phyloP scores from a whole-genome alignment of 2,113 vertebrate genomes.

The Scopus umbretta region DNA sequence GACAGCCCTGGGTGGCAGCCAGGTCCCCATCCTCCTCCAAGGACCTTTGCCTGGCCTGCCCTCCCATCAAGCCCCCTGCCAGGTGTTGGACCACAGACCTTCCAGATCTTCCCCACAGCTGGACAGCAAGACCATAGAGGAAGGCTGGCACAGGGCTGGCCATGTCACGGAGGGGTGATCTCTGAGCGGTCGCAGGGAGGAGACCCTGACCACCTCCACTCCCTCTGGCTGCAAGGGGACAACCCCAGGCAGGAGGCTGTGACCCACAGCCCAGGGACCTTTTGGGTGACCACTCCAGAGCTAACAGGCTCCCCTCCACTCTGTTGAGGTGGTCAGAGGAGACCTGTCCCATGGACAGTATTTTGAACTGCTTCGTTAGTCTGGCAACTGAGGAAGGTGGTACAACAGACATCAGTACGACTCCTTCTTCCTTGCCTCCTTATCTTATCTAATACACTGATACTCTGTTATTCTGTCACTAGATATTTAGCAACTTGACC shows the following conservation, averaged over 20 bases:
- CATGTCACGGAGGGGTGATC: rapidly evolving
- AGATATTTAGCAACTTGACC: slow-evolving; percentile 40
- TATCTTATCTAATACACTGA: slow-evolving; percentile 13
- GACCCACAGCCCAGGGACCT: background rate
- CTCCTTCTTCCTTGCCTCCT: background rate
- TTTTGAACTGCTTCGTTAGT: background rate
- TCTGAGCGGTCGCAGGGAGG: background rate
- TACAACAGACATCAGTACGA: background rate
- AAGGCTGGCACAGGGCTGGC: background rate
- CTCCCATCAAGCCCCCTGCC: background rate
- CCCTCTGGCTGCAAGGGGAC: background rate
- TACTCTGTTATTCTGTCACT: slow-evolving; percentile 31
- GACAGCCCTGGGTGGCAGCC: background rate
- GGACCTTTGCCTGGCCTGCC: background rate
- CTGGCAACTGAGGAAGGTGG: background rate
- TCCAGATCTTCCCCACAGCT: background rate
- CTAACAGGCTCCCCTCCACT: background rate
- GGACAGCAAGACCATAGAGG: rapidly evolving
- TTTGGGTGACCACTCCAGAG: background rate
- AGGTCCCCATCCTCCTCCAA: background rate
- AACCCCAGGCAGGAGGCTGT: background rate
- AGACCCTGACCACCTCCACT: background rate
- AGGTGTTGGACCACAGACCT: background rate
- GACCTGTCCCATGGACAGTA: background rate
- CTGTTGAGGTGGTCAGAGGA: background rate